Conservation (phyloP, 1,140 invertebrate species). For the Apis dorsata region DNA sequence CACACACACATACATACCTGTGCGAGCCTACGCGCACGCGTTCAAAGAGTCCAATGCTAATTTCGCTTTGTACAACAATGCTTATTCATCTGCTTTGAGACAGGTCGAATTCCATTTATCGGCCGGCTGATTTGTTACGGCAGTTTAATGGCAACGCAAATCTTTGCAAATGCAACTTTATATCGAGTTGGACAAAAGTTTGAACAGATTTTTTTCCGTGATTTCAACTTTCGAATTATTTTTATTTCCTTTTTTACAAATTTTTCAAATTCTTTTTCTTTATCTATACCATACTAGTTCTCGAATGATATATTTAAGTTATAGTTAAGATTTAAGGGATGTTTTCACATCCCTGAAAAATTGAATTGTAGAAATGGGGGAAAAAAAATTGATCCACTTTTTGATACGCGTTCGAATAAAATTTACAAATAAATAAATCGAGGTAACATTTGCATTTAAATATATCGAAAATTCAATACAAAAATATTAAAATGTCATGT, state of each 20-base stretch:
- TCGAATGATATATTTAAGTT: too few relatives aligned
- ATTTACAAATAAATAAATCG: not conserved
- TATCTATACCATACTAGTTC: not conserved
- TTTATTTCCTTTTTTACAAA: not conserved
- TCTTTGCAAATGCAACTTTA: slow-evolving; percentile 5
- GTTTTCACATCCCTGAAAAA: too few relatives aligned
- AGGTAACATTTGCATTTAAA: not conserved
- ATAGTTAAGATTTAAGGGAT: too few relatives aligned
- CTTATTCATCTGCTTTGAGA: slow-evolving; percentile 35
- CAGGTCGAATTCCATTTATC: slow-evolving; percentile 25
- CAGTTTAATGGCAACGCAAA: slow-evolving; percentile 4
- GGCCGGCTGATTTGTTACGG: slow-evolving; percentile 19
- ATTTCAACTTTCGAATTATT: not conserved
- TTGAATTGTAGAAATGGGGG: too few relatives aligned
- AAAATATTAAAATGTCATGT: not conserved
- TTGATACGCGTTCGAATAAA: not conserved
- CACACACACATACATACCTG: slow-evolving; percentile 15
- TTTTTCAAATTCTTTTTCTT: not conserved
- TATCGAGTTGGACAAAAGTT: not conserved
- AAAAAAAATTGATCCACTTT: too few relatives aligned
- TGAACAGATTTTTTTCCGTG: not conserved
- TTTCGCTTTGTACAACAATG: slow-evolving; percentile 37
- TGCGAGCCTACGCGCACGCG: not conserved
- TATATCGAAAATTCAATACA: not conserved
- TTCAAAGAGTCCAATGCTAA: slow-evolving; percentile 22